phyloP scores from a whole-genome alignment of 2,888 invertebrate species.

The Teinopalpus imperialis region DNA sequence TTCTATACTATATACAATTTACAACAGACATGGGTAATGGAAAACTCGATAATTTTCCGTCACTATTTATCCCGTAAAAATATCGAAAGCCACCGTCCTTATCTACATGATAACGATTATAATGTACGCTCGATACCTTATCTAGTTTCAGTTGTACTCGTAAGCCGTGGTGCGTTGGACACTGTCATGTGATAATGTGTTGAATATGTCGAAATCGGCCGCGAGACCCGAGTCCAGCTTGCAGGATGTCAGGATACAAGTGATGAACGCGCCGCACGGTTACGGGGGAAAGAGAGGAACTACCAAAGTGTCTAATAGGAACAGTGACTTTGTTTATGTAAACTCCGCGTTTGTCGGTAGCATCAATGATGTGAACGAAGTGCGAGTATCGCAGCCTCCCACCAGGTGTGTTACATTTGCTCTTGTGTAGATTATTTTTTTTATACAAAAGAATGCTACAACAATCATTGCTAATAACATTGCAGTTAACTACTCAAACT shows the following conservation, averaged over 20 bases:
- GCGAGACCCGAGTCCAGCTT: conserved; percentile 16
- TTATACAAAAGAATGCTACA: too few relatives aligned
- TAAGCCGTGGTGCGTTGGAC: background rate
- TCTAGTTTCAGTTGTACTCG: conserved; percentile 22
- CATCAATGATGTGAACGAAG: conserved; percentile 44
- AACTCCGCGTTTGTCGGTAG: conserved; percentile 63
- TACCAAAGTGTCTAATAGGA: conserved; percentile 35
- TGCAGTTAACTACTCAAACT: too few relatives aligned
- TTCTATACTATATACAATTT: too few relatives aligned
- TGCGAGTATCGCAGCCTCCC: conserved; percentile 36
- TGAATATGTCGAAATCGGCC: conserved; percentile 31
- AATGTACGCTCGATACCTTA: conserved; percentile 20
- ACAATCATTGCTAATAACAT: too few relatives aligned
- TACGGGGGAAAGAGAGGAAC: conserved; percentile 25
- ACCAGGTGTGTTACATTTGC: conserved; percentile 52
- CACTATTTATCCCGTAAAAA: conserved; percentile 15
- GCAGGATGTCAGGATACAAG: conserved; percentile 27
- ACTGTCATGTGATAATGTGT: conserved; percentile 14
- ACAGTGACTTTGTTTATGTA: conserved; percentile 57
- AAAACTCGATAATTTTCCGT: too few relatives aligned
- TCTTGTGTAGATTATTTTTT: too few relatives aligned
- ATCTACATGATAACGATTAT: conserved; percentile 27
- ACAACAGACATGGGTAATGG: too few relatives aligned
- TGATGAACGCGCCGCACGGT: conserved; percentile 31
- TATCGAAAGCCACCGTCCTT: conserved; percentile 22